Evolutionary conservation across 2,797 vertebrate genomes (phyloP), one percentile per base, ranked within the genome.

Genomic region (Gymnoscopelus braueri): DNA sequence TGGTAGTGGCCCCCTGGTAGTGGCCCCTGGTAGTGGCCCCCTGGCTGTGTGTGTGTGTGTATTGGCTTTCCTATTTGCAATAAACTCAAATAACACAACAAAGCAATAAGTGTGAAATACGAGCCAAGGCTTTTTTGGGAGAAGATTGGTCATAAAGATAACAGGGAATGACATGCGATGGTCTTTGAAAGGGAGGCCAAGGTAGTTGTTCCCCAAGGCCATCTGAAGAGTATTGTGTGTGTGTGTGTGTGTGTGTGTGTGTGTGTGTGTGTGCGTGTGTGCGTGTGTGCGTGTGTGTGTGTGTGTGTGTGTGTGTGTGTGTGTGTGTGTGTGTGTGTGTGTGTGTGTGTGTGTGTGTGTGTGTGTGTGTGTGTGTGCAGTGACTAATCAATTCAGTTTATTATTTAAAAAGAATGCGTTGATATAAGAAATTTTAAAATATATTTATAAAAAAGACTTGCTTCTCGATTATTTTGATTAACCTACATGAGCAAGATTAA

Each of bases 181-280:
- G 65, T 74, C 69, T 72, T 66, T 77, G 60, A 77, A 79, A 74
- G 49, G 3, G 60, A 50, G 71, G 75, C 72, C 60, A 70, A 75
- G 26, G 55, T 68, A 60, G 13, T 32, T 14, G 1, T 56, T 56
- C 54, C 54, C 54, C 23, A 29, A 56, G 54, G 54, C 13, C 26
- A 3, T 13, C 13, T 13, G 47, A n/a, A 48, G 23, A 62, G 15
- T 19, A 49, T 63, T 65, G 47, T 35, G 51, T 1, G 11, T 32
- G 49, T 54, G 47, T 56, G 9, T 53, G 13, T 15, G 50, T 59
- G 56, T 67, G 57, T 51, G 24, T 5, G 8, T 44, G 32, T 9
- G 13, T 54, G 52, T 32, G 47, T 57, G 55, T 50, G 47, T 58
- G 55, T 59, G 64, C 50, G 44, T 50, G 60, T 56, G 52, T 48